These are phyloP conservation scores for Lacerta bilineata DNA, from an alignment of 2,797 vertebrate genomes.

Conservation along the genomic window DNA sequence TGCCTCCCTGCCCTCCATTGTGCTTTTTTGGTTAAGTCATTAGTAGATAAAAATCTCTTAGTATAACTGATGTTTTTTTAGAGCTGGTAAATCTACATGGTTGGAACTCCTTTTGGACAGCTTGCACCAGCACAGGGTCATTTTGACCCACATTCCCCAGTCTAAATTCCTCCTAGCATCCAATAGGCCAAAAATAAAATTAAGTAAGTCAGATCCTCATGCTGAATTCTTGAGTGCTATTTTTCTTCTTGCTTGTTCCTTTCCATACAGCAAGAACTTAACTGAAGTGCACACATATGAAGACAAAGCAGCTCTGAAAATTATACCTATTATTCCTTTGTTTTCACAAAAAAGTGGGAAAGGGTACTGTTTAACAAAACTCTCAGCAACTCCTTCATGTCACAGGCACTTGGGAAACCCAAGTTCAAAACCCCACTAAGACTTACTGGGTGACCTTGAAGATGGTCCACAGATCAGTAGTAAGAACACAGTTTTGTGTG, in stretches of 20 bases:
- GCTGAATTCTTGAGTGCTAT: slow-evolving; percentile 64
- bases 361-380: slow-evolving; percentile 29
- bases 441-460: not conserved
- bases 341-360: not conserved
- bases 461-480: no score
- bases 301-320: slow-evolving; percentile 25
- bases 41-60: slow-evolving; percentile 73
- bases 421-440: not conserved
- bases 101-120: slow-evolving; percentile 62
- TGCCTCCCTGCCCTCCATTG: slow-evolving; percentile 65
- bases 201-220: slow-evolving; percentile 57
- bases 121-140: slow-evolving; percentile 63
- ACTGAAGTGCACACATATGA: slow-evolving; percentile 36
- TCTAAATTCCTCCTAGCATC: slow-evolving; percentile 65
- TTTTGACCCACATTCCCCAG: slow-evolving; percentile 67
- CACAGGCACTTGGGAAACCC: fast-evolving
- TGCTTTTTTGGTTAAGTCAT: slow-evolving; percentile 61
- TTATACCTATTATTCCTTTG: fast-evolving
- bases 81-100: slow-evolving; percentile 70
- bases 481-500: no score
- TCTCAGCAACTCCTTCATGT: not conserved
- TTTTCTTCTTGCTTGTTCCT: slow-evolving; percentile 56
- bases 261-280: slow-evolving; percentile 38
- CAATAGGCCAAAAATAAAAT: slow-evolving; percentile 62
- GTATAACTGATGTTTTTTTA: slow-evolving; percentile 77